These are phyloP conservation scores for Mesaphorura yosii DNA, from an alignment of 1,140 invertebrate species.

Conservation along the genomic window DNA sequence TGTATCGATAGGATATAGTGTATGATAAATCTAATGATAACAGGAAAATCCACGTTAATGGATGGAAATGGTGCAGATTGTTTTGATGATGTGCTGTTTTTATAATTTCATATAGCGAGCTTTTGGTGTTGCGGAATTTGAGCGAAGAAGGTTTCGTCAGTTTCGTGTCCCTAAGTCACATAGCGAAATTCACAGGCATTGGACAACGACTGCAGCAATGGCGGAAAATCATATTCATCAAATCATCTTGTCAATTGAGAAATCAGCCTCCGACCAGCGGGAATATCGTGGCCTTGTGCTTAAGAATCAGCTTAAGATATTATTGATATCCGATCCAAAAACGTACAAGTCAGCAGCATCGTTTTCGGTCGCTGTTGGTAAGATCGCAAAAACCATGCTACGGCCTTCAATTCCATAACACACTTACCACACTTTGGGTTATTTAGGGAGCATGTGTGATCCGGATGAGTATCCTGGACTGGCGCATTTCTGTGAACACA, in stretches of 20 bases:
- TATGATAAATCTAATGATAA: too few relatives aligned
- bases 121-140: too few relatives aligned
- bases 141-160: too few relatives aligned
- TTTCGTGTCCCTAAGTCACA: too few relatives aligned
- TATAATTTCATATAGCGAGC: too few relatives aligned
- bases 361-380: slow-evolving; percentile 45
- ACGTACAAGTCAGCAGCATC: slow-evolving; percentile 90
- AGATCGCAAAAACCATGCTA: neutral
- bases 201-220: too few relatives aligned
- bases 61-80: too few relatives aligned
- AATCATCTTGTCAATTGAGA: slow-evolving; percentile 41
- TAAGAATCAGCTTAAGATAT: slow-evolving; percentile 72
- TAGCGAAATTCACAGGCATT: too few relatives aligned
- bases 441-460: slow-evolving; percentile 38
- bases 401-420: neutral
- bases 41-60: too few relatives aligned
- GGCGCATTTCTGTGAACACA: slow-evolving; percentile 90
- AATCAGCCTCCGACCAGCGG: slow-evolving; percentile 66
- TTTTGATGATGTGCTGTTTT: too few relatives aligned
- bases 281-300: slow-evolving; percentile 70
- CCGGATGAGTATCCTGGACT: slow-evolving; percentile 68
- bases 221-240: neutral
- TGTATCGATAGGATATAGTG: too few relatives aligned
- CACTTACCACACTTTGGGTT: neutral
- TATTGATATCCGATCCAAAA: slow-evolving; percentile 76